These are phyloP conservation scores for Mormoops blainvillei DNA, from an alignment of 2,113 vertebrate species.

Conservation along the genomic window DNA sequence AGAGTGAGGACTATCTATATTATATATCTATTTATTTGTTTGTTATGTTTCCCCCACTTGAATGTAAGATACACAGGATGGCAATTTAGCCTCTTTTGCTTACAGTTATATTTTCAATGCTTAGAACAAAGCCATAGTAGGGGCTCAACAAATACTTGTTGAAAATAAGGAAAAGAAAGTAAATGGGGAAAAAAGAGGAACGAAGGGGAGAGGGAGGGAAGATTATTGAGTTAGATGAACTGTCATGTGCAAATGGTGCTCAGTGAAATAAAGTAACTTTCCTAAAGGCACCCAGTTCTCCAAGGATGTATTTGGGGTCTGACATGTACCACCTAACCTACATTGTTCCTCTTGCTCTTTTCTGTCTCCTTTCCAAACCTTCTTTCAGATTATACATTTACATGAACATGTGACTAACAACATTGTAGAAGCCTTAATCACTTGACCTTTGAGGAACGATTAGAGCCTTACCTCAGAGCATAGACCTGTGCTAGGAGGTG, in stretches of 20 bases:
- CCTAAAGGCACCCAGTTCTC: neutral
- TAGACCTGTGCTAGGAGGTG: neutral
- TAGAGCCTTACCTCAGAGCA: neutral
- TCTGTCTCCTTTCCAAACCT: neutral
- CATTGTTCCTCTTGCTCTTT: neutral
- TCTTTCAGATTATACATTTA: neutral
- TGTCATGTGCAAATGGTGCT: neutral
- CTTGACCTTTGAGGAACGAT: constrained; percentile 36
- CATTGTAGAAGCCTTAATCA: neutral
- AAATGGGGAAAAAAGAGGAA: neutral
- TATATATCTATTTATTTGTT: neutral
- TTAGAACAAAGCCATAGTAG: neutral
- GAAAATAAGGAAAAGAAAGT: neutral
- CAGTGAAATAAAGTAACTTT: neutral
- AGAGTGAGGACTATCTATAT: neutral
- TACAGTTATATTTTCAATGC: neutral
- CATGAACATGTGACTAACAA: constrained; percentile 3
- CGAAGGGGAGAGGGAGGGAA: neutral
- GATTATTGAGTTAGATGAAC: neutral
- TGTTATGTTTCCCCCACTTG: neutral
- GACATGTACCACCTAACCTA: neutral
- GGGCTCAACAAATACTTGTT: neutral
- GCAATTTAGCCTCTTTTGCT: neutral
- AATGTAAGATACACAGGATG: neutral
- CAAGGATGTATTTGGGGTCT: neutral